These are phyloP conservation scores for Grapholita molesta DNA, from an alignment of 1,140 invertebrate genomes.

Conservation along the genomic window DNA sequence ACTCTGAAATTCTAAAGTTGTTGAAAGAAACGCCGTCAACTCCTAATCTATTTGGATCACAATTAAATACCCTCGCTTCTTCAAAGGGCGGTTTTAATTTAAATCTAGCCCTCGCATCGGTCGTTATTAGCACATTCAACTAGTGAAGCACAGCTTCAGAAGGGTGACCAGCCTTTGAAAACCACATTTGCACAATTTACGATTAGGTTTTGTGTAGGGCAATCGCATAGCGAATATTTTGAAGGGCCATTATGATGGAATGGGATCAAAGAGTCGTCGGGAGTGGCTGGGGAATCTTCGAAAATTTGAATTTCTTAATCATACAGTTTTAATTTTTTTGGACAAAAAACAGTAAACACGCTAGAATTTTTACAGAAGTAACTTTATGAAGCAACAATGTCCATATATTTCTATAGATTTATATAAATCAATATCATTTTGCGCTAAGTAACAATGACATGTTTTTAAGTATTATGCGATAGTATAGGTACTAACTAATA, in stretches of 20 bases:
- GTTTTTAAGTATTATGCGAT: no score
- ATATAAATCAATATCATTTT: no score
- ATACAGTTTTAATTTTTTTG: neutral
- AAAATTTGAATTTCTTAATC: neutral
- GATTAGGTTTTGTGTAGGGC: conserved; percentile 18
- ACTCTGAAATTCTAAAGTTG: no score
- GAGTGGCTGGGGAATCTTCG: neutral
- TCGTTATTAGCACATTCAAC: conserved; percentile 27
- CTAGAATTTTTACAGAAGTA: no score
- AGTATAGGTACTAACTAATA: no score
- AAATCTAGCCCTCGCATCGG: conserved; percentile 47
- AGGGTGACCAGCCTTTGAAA: conserved; percentile 25
- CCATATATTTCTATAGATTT: no score
- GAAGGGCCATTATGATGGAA: conserved; percentile 4
- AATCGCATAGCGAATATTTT: conserved; percentile 18
- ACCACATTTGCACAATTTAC: conserved; percentile 26
- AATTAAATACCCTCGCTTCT: conserved; percentile 64
- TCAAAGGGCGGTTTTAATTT: conserved; percentile 65
- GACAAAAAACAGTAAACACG: no score
- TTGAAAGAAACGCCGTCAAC: neutral
- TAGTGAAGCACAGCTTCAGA: conserved; percentile 20
- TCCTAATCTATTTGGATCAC: conserved; percentile 56
- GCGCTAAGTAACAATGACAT: no score
- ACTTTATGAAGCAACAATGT: no score
- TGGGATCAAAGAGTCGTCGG: conserved; percentile 18